Percentiles rank a stretch among this genome's conserved stretches.
phyloP scores from a whole-genome alignment of 2,113 vertebrate genomes.

The Syngnathoides biaculeatus region DNA sequence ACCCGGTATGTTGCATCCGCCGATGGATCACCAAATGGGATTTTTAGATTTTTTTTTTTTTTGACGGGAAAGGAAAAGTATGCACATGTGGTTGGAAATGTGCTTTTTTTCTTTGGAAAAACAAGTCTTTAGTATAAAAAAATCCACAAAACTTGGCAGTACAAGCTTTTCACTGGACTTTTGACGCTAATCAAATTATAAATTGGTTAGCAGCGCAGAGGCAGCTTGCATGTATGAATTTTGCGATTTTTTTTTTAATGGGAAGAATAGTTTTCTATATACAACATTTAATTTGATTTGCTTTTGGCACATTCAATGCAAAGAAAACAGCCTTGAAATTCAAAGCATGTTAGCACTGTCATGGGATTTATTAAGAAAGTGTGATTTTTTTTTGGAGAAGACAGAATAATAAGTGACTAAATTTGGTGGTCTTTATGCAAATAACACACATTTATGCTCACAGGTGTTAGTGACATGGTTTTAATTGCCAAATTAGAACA shows the following conservation, averaged over 20 bases:
- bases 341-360: too few species aligned
- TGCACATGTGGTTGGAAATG: too few species aligned
- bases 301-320: too few species aligned
- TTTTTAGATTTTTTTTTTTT: not conserved
- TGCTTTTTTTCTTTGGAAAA: not conserved
- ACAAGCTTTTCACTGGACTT: not conserved
- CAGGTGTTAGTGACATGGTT: not conserved
- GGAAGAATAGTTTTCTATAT: too few species aligned
- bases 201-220: too few species aligned
- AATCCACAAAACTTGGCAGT: not conserved
- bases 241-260: too few species aligned
- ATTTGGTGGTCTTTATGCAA: not conserved
- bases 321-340: too few species aligned
- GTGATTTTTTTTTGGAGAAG: too few species aligned
- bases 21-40: not conserved
- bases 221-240: too few species aligned
- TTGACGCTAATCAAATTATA: not conserved
- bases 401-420: not conserved
- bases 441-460: not conserved
- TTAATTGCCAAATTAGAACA: not conserved
- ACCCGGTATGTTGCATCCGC: not conserved
- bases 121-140: not conserved
- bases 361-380: too few species aligned
- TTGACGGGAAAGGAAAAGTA: not conserved
- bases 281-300: too few species aligned